These are phyloP conservation scores for Adrianichthys oophorus DNA, from an alignment of 2,797 vertebrate genomes.

Conservation along the genomic window DNA sequence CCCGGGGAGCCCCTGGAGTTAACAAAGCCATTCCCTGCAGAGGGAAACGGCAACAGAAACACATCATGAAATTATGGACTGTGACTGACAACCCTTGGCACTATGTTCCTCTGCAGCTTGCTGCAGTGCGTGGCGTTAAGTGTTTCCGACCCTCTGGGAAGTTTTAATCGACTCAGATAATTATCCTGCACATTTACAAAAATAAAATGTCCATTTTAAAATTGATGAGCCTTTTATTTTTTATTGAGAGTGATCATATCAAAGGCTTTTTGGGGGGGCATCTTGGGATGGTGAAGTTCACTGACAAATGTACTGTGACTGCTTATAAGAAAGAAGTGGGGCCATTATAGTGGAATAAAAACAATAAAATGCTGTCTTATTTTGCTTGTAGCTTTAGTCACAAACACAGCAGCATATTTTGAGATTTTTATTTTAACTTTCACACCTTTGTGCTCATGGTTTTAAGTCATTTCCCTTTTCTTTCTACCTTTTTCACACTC, in stretches of 20 bases:
- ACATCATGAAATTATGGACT: conserved; percentile 71
- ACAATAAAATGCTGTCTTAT: conserved; percentile 46
- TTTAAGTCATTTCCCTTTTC: conserved; percentile 58
- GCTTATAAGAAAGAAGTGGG: conserved; percentile 75
- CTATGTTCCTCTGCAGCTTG: conserved; percentile 64
- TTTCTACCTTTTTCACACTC: neutral
- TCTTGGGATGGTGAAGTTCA: conserved; percentile 78
- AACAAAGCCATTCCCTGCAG: conserved; percentile 94
- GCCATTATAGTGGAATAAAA: conserved; percentile 69
- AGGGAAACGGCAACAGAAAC: conserved; percentile 67
- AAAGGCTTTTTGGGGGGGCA: conserved; percentile 62
- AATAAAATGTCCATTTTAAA: conserved; percentile 84
- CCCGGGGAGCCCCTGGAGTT: conserved; percentile 95
- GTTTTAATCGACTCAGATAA: conserved; percentile 83
- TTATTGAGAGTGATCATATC: conserved; percentile 78
- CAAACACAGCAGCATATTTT: conserved; percentile 37
- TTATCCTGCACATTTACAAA: conserved; percentile 81
- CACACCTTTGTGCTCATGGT: conserved; percentile 45
- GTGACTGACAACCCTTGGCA: conserved; percentile 69
- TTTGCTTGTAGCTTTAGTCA: conserved; percentile 27
- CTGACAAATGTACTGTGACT: conserved; percentile 84
- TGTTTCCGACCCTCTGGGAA: conserved; percentile 81
- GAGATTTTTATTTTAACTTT: conserved; percentile 30
- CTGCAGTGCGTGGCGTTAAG: conserved; percentile 75
- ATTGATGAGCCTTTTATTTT: conserved; percentile 83